phyloP scores from a whole-genome alignment of 2,888 invertebrate species.

The Muscina levida region DNA sequence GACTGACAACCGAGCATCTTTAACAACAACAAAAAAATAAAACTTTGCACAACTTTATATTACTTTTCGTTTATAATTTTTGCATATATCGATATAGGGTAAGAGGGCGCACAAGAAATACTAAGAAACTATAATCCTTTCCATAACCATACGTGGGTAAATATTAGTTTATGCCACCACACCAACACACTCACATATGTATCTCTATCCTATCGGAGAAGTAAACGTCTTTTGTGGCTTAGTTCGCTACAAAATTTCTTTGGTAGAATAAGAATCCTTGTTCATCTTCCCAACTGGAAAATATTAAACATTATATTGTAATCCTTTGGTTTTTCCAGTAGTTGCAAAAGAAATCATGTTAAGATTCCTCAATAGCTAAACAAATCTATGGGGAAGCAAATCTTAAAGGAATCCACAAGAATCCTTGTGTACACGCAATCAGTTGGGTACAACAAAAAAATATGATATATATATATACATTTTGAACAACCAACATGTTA shows the following conservation, averaged over 20 bases:
- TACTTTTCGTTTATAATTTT: background rate
- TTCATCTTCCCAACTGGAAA: too few relatives aligned
- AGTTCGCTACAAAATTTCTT: too few relatives aligned
- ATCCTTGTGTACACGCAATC: too few relatives aligned
- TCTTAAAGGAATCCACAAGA: constrained; percentile 2
- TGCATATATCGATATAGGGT: too few relatives aligned
- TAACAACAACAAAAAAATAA: too few relatives aligned
- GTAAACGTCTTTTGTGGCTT: too few relatives aligned
- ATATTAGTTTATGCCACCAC: background rate
- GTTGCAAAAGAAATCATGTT: background rate
- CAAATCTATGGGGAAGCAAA: background rate
- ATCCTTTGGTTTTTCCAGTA: constrained; percentile 15
- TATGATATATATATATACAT: too few relatives aligned
- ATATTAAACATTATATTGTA: background rate
- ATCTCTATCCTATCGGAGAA: too few relatives aligned
- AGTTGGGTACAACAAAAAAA: too few relatives aligned
- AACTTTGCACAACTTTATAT: constrained; percentile 15
- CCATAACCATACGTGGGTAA: constrained; percentile 9
- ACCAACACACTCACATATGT: too few relatives aligned
- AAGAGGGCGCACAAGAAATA: constrained; percentile 11
- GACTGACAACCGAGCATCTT: too few relatives aligned
- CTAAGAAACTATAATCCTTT: constrained; percentile 6
- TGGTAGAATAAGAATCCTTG: too few relatives aligned
- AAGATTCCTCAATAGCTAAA: constrained; percentile 8
- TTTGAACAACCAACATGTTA: constrained; percentile 32